phyloP scores from a whole-genome alignment of 1,140 invertebrate genomes.

The Hormaphis cornu region DNA sequence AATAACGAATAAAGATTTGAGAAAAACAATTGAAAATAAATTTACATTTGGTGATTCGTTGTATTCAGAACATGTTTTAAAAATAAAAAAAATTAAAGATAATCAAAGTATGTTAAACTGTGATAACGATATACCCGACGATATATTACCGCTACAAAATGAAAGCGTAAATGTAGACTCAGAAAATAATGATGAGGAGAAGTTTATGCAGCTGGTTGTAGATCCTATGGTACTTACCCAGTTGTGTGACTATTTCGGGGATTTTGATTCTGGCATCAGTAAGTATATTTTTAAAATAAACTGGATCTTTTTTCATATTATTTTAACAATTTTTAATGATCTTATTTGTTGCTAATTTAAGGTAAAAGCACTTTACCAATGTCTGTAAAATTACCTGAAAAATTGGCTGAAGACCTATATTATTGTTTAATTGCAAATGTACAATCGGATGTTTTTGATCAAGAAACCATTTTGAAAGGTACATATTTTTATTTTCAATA shows the following conservation, averaged over 20 bases:
- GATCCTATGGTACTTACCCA: not conserved
- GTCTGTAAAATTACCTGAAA: slow-evolving; percentile 6
- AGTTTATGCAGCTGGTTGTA: slow-evolving; percentile 1
- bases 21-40: slow-evolving; percentile 31
- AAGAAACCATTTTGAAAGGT: slow-evolving; percentile 15
- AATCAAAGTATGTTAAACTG: not conserved
- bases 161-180: not conserved
- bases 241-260: slow-evolving; percentile 15
- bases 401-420: slow-evolving; percentile 14
- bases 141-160: not conserved
- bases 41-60: slow-evolving; percentile 26
- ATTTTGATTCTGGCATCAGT: not conserved
- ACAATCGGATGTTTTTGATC: not conserved
- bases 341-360: not conserved
- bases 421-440: slow-evolving; percentile 16
- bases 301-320: not conserved
- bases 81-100: slow-evolving; percentile 28
- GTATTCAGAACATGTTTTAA: slow-evolving; percentile 34
- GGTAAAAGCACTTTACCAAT: slow-evolving; percentile 5
- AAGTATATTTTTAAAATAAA: not conserved
- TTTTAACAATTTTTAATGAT: not conserved
- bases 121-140: too few species aligned
- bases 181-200: not conserved
- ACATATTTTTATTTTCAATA: not conserved
- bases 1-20: slow-evolving; percentile 3